Evolutionary conservation across 53 echinoderm and acorn worm genomes (phyloP).

Genomic region (Paracentrotus lividus): DNA sequence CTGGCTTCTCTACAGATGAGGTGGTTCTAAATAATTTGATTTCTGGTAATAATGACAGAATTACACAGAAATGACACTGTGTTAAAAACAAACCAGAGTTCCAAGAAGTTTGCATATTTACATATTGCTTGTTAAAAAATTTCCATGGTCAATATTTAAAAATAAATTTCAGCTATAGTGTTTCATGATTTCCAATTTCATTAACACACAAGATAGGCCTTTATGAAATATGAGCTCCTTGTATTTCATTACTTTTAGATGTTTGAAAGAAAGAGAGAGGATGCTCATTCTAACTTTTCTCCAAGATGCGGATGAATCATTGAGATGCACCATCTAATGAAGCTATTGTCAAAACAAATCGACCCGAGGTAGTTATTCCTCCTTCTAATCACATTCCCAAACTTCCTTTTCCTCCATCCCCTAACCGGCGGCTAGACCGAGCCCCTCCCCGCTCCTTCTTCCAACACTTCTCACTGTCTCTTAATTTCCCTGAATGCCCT

Average conservation of each 20-base stretch:
- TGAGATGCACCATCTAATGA: constrained; percentile 14
- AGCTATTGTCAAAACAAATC: constrained; percentile 59
- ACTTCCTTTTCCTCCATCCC: constrained; percentile 24
- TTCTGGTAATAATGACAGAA: too few relatives aligned
- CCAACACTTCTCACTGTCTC: not conserved
- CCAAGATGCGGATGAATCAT: constrained; percentile 30
- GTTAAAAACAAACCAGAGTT: too few relatives aligned
- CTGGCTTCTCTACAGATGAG: too few relatives aligned
- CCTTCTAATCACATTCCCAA: constrained; percentile 24
- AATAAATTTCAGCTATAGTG: too few relatives aligned
- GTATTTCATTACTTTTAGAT: not conserved
- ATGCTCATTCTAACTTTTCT: not conserved
- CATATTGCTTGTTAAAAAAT: too few relatives aligned
- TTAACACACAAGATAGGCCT: too few relatives aligned
- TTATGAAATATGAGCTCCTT: not conserved
- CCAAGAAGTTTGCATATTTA: too few relatives aligned
- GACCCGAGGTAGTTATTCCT: constrained; percentile 54
- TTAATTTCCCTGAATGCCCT: constrained; percentile 10
- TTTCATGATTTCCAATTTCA: too few relatives aligned
- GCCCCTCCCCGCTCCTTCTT: constrained; percentile 19
- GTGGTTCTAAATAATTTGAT: too few relatives aligned
- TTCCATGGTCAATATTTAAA: too few relatives aligned
- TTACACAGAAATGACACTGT: too few relatives aligned
- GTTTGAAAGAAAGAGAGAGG: not conserved
- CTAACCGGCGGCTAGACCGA: constrained; percentile 14